These are phyloP conservation scores for Meliscaeva auricollis DNA, from an alignment of 2,888 invertebrate species.

Conservation along the genomic window DNA sequence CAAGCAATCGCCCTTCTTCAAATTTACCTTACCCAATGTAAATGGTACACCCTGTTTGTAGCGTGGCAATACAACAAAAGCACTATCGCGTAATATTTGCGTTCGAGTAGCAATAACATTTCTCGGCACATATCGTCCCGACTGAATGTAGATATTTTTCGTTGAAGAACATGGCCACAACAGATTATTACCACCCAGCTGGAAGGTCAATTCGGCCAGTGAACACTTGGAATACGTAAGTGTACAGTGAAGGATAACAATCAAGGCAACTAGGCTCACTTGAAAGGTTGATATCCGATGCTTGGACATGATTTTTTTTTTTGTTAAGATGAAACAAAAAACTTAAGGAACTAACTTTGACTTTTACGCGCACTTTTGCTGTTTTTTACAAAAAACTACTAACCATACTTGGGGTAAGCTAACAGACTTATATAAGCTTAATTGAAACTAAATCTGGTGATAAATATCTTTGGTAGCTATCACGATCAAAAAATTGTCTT, in stretches of 20 bases:
- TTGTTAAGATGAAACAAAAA: too few species aligned
- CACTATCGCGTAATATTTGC: constrained; percentile 86
- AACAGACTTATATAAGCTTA: constrained; percentile 65
- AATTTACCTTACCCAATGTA: constrained; percentile 86
- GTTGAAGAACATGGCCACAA: constrained; percentile 87
- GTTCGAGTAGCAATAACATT: constrained; percentile 87
- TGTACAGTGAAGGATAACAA: constrained; percentile 43
- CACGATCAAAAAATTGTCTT: constrained; percentile 22
- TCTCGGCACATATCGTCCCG: constrained; percentile 86
- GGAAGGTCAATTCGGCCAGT: constrained; percentile 81
- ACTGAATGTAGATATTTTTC: constrained; percentile 86
- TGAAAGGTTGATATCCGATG: constrained; percentile 40
- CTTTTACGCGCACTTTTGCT: constrained; percentile 35
- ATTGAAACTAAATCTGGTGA: constrained; percentile 8
- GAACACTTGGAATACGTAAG: constrained; percentile 40
- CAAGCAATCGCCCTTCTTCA: constrained; percentile 85
- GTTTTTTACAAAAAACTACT: constrained; percentile 48
- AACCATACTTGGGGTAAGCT: constrained; percentile 37
- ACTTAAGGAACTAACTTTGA: background rate
- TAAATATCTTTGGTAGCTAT: background rate
- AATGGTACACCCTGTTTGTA: constrained; percentile 87
- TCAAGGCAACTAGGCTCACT: constrained; percentile 36
- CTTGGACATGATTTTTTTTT: constrained; percentile 40
- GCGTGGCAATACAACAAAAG: constrained; percentile 86
- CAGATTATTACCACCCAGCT: constrained; percentile 83